Conservation (phyloP, 2,888 invertebrate species). For the Brachyopa scutellaris region DNA sequence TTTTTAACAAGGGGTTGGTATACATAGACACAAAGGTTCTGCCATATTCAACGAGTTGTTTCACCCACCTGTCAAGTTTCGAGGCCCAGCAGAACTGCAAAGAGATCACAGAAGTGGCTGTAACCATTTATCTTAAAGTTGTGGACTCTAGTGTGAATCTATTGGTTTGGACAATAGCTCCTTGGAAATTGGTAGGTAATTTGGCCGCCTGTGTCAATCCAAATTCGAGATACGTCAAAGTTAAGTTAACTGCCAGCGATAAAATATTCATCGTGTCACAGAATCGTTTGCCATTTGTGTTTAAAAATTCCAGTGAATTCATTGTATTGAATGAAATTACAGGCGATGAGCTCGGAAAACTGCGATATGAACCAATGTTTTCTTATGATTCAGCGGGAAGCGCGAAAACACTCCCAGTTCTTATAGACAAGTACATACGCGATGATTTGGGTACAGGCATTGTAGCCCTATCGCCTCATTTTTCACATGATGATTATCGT, state of each 20-base stretch:
- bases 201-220: slow-evolving; percentile 95
- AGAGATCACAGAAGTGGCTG: slow-evolving; percentile 95
- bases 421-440: slow-evolving; percentile 94
- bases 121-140: slow-evolving; percentile 92
- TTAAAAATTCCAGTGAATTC: slow-evolving; percentile 89
- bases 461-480: slow-evolving; percentile 98
- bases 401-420: slow-evolving; percentile 88
- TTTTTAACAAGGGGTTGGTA: slow-evolving; percentile 95
- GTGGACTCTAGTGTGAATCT: slow-evolving; percentile 78
- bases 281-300: slow-evolving; percentile 87
- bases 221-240: slow-evolving; percentile 89
- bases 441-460: slow-evolving; percentile 97
- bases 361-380: slow-evolving; percentile 92
- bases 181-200: slow-evolving; percentile 98
- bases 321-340: slow-evolving; percentile 88
- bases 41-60: slow-evolving; percentile 97
- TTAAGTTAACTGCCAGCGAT: slow-evolving; percentile 82
- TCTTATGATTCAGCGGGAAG: slow-evolving; percentile 81
- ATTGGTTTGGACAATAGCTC: slow-evolving; percentile 94
- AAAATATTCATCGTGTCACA: slow-evolving; percentile 90
- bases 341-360: slow-evolving; percentile 89
- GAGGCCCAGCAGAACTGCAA: slow-evolving; percentile 99
- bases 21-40: slow-evolving; percentile 98
- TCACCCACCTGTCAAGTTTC: slow-evolving; percentile 97
- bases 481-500: slow-evolving; percentile 97